Percentiles rank a stretch among this genome's conserved stretches.
Conservation (phyloP, 2,797 vertebrate species). For the Bufotes viridis region DNA sequence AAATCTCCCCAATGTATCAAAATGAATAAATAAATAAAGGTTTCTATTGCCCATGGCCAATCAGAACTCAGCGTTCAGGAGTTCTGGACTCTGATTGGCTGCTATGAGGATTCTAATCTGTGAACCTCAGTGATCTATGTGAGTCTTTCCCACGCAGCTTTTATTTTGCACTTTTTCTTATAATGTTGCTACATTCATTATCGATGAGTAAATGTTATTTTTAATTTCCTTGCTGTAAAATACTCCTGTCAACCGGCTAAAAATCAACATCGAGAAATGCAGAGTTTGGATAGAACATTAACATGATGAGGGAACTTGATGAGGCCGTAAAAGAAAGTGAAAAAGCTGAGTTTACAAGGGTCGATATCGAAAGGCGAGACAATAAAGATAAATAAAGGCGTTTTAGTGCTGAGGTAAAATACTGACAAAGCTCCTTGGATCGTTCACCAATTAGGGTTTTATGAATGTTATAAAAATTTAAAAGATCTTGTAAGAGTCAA, state of each 20-base stretch:
- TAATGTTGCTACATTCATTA: neutral
- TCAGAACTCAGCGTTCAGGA: neutral
- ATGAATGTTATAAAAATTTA: constrained; percentile 36
- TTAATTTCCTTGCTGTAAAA: constrained; percentile 14
- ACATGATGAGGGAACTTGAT: constrained; percentile 25
- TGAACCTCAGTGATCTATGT: neutral
- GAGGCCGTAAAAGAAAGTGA: constrained; percentile 25
- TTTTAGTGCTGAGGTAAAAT: neutral
- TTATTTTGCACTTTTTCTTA: neutral
- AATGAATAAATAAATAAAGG: too few species aligned
- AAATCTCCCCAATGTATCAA: too few species aligned
- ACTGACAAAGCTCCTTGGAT: neutral
- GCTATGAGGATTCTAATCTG: neutral
- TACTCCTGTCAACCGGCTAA: constrained; percentile 8
- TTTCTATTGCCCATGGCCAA: neutral
- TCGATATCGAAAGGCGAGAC: neutral
- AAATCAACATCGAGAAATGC: neutral
- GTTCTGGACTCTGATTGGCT: neutral
- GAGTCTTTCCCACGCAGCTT: neutral
- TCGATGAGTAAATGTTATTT: neutral
- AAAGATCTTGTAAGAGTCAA: neutral
- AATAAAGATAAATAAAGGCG: constrained; percentile 24
- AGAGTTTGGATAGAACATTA: constrained; percentile 1
- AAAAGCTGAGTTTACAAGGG: constrained; percentile 18
- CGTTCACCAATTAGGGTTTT: constrained; percentile 44